A percentile compares a stretch with the other conserved stretches of the same genome.
phyloP scores from a whole-genome alignment of 2,888 invertebrate species.

The Sinohyriopsis cumingii region DNA sequence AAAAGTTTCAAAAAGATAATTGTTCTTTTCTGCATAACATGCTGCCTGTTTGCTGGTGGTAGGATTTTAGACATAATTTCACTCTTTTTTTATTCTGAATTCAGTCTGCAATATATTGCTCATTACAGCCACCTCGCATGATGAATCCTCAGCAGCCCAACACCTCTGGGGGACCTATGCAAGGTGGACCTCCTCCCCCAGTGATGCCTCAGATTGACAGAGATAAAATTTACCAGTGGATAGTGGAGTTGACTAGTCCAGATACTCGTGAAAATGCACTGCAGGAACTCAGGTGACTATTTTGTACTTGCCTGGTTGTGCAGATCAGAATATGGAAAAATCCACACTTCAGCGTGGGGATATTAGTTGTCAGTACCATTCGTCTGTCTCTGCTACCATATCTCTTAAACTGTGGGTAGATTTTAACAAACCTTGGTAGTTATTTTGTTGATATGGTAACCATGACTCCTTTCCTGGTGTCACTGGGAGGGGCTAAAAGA shows the following conservation, averaged over 20 bases:
- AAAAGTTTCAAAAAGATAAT: too few species aligned
- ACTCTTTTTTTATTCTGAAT: too few species aligned
- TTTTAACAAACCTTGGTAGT: too few species aligned
- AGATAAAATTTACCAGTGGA: conserved; percentile 94
- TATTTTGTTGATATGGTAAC: too few species aligned
- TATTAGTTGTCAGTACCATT: not conserved
- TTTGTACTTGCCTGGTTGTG: conserved; percentile 4
- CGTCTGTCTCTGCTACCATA: not conserved
- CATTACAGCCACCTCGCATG: conserved; percentile 24
- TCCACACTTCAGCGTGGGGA: not conserved
- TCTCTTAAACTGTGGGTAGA: too few species aligned
- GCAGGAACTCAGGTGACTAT: conserved; percentile 87
- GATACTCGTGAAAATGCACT: conserved; percentile 96
- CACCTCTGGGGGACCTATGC: conserved; percentile 19
- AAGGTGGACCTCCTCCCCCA: conserved; percentile 20
- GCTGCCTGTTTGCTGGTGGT: too few species aligned
- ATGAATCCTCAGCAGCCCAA: conserved; percentile 44
- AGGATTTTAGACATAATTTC: too few species aligned
- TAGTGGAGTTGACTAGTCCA: conserved; percentile 91
- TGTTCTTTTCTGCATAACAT: too few species aligned
- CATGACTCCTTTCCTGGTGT: too few species aligned
- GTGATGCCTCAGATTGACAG: conserved; percentile 76
- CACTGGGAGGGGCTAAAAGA: too few species aligned
- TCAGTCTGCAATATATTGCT: too few species aligned
- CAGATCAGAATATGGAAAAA: not conserved